Percentiles rank a stretch among this genome's conserved stretches.
Conservation (phyloP, 2,888 invertebrate genomes). For the Thera obeliscata region DNA sequence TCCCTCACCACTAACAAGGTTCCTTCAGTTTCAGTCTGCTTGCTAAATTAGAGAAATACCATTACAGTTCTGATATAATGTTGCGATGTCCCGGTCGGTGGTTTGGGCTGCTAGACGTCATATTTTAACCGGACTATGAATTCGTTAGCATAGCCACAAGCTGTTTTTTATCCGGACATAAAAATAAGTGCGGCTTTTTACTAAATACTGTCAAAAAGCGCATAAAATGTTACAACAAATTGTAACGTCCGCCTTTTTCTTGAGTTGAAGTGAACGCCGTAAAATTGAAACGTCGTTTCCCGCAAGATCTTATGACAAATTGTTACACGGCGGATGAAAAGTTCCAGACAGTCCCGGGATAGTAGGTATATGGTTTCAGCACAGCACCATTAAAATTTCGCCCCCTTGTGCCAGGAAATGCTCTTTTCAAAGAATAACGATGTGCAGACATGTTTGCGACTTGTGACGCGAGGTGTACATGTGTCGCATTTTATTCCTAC, state of each 20-base stretch:
- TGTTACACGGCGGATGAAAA: not conserved
- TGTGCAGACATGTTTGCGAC: not conserved
- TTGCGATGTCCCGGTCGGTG: not conserved
- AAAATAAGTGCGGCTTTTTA: not conserved
- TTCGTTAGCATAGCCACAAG: not conserved
- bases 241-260: too few relatives aligned
- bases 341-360: not conserved
- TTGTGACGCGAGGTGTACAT: not conserved
- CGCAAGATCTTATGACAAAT: not conserved
- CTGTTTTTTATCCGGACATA: not conserved
- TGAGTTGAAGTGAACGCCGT: too few relatives aligned
- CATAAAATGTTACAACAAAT: too few relatives aligned
- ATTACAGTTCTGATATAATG: constrained; percentile 1
- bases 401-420: not conserved
- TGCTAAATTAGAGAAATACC: constrained; percentile 11
- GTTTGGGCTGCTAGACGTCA: not conserved
- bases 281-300: not conserved
- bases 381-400: not conserved
- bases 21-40: not conserved
- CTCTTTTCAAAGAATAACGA: not conserved
- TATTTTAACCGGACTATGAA: constrained; percentile 9
- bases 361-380: not conserved
- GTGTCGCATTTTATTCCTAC: too few relatives aligned
- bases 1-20: not conserved
- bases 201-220: too few relatives aligned